phyloP scores from a whole-genome alignment of 2,797 vertebrate species.

The Xyrichtys novacula region DNA sequence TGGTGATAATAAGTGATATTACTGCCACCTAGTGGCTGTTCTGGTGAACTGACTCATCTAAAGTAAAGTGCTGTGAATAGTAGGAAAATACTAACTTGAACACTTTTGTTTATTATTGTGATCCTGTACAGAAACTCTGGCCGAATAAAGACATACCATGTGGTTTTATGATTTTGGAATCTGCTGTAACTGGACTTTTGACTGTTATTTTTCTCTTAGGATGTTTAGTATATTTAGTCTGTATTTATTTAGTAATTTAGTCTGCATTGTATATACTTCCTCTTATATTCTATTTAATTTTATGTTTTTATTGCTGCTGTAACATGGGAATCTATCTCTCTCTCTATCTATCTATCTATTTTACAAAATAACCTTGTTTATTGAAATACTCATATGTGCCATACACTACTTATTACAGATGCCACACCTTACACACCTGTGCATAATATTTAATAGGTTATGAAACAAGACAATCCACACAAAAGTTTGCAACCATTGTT shows the following conservation, averaged over 20 bases:
- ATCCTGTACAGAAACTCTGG: background rate
- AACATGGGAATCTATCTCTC: no score
- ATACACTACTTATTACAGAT: background rate
- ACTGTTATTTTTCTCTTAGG: no score
- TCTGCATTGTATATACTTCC: no score
- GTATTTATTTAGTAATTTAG: no score
- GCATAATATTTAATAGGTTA: background rate
- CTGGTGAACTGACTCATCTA: slow-evolving; percentile 19
- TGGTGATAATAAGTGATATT: slow-evolving; percentile 50
- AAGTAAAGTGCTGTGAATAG: background rate
- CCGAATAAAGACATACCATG: background rate
- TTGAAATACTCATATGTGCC: background rate
- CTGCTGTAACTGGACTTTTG: background rate
- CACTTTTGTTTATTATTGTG: background rate
- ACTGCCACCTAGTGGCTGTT: slow-evolving; percentile 78
- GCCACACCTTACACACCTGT: background rate
- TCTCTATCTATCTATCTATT: no score
- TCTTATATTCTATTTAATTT: no score
- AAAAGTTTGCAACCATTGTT: slow-evolving; percentile 81
- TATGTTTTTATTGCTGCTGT: no score
- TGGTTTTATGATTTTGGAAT: background rate
- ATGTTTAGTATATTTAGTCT: no score
- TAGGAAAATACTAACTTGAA: background rate
- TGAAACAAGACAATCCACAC: slow-evolving; percentile 44
- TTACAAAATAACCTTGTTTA: no score